Evolutionary conservation across 2,888 invertebrate genomes (phyloP), one percentile per base, ranked within the genome.

Genomic region (Tholera decimalis): DNA sequence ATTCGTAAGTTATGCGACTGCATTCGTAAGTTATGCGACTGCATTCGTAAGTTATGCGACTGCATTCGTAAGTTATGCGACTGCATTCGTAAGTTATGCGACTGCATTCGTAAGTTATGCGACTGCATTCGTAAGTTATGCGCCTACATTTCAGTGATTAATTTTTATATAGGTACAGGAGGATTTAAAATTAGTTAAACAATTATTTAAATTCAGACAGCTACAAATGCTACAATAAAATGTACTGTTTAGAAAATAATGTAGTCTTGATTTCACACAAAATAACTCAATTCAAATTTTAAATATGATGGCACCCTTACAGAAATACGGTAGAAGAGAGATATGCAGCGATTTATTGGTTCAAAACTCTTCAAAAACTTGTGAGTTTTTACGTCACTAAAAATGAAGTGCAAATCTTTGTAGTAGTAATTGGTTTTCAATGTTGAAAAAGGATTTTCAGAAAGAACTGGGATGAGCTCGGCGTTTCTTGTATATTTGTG

Each of bases 401-500:
- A 6, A 56, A 33, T 8, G 11, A 20, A 44, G 69, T 47, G 65
- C 70, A 4, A 46, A 22, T 26, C 9, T 15, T 30, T 39, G n/a
- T 0, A 22, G 11, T 35, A 13, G 18, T 26, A 1, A 15, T 24
- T 49, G 13, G 3, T 7, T 0, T n/a, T 24, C 24, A 24, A 50
- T 13, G 28, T 13, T 11, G 3, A 13, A 35, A 20, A 37, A 20
- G 0, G 3, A 28, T 11, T 46, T 22, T 28, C 2, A 15, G 11
- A 20, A 41, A 15, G 26, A 18, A 0, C 5, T 26, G 1, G 13
- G 13, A 15, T 26, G 15, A 24, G 11, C 26, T 0, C n/a, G 5
- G 7, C 11, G 0, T 13, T 8, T 15, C 7, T 22, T n/a, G n/a
- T n/a, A n/a, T n/a, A n/a, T n/a, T n/a, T n/a, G n/a, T n/a, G n/a